Evolutionary conservation across 2,797 vertebrate species (phyloP).

Genomic region (Peromyscus attwateri): DNA sequence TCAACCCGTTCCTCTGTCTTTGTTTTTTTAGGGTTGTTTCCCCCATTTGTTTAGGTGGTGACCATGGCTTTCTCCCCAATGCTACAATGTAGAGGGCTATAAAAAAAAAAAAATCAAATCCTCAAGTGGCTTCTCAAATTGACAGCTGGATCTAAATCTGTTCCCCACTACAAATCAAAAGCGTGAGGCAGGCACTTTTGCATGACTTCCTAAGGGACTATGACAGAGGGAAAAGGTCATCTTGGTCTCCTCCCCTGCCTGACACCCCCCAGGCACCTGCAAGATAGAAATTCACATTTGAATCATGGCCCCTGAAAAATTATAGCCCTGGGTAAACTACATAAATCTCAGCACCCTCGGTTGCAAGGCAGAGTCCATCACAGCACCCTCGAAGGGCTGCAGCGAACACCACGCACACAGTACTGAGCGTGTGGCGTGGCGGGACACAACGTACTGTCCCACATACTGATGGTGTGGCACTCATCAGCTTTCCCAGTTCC

Average conservation of each 20-base stretch:
- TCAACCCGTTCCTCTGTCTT: neutral
- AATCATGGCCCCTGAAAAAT: constrained; percentile 61
- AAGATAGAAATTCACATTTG: constrained; percentile 69
- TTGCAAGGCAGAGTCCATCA: constrained; percentile 28
- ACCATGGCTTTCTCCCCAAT: neutral
- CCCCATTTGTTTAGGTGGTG: neutral
- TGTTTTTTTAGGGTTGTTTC: neutral
- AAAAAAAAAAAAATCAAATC: constrained; percentile 47
- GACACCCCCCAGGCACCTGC: constrained; percentile 79
- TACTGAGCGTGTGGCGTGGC: accelerated
- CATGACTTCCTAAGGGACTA: constrained; percentile 60
- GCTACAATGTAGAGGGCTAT: constrained; percentile 18
- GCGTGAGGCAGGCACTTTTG: constrained; percentile 28
- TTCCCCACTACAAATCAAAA: constrained; percentile 72
- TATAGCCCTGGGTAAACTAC: constrained; percentile 44
- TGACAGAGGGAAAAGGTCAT: constrained; percentile 66
- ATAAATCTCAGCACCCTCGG: constrained; percentile 48
- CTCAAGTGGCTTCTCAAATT: constrained; percentile 65
- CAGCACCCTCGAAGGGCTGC: neutral
- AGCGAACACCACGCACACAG: neutral
- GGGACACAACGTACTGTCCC: neutral
- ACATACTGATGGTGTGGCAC: neutral
- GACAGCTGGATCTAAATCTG: constrained; percentile 57
- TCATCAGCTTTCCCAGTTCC: neutral
- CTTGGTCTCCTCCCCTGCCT: constrained; percentile 38